phyloP scores from a whole-genome alignment of 2,888 invertebrate genomes.

The Phytoseiulus persimilis region DNA sequence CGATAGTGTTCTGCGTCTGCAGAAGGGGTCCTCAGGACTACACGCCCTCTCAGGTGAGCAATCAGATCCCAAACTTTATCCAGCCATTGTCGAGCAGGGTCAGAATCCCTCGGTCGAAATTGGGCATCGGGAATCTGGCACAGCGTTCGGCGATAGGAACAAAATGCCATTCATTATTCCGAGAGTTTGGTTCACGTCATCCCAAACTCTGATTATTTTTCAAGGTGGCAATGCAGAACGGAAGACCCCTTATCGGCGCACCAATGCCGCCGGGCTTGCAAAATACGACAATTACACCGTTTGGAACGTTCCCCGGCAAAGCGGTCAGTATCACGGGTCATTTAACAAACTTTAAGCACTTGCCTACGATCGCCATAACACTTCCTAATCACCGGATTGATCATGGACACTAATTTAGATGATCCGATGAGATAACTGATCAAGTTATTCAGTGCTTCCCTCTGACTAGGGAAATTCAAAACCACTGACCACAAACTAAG shows the following conservation, averaged over 20 bases:
- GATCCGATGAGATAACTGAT: neutral
- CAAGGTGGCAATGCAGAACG: slow-evolving; percentile 30
- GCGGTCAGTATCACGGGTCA: slow-evolving; percentile 9
- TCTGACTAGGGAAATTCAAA: too few relatives aligned
- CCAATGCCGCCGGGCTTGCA: slow-evolving; percentile 24
- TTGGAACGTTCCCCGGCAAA: slow-evolving; percentile 33
- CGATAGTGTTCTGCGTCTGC: slow-evolving; percentile 67
- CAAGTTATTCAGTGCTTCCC: too few relatives aligned
- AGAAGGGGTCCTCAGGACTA: slow-evolving; percentile 53
- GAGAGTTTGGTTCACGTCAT: neutral
- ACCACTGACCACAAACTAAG: too few relatives aligned
- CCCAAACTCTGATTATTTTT: neutral
- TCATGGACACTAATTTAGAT: neutral
- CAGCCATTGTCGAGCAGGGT: too few relatives aligned
- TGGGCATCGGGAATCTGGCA: too few relatives aligned
- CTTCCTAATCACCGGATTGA: neutral
- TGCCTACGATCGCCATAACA: too few relatives aligned
- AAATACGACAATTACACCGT: slow-evolving; percentile 29
- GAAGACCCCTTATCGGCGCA: slow-evolving; percentile 24
- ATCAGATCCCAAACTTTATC: too few relatives aligned
- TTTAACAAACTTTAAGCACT: neutral
- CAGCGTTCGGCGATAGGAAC: too few relatives aligned
- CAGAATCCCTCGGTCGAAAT: too few relatives aligned
- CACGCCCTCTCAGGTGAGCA: slow-evolving; percentile 39
- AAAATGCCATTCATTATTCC: too few relatives aligned